Base-by-base conservation (phyloP, 2,113 vertebrate species). In the Vidua macroura region DNA sequence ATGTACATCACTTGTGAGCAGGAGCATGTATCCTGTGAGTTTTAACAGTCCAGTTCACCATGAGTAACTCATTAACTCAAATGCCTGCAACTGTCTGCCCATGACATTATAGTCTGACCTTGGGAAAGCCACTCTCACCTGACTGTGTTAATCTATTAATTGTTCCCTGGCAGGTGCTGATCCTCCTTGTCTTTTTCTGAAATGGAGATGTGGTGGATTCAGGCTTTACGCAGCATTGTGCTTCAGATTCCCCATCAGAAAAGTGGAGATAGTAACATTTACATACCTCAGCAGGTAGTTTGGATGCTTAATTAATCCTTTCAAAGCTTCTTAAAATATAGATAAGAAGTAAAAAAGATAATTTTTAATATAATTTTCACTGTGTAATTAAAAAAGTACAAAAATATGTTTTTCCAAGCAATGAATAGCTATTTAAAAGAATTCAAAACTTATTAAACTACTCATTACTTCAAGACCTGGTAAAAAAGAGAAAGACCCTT, bases 251-350 rank as follows among this genome's bases (percentile, higher is more conserved):
- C 25, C 52, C 66, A 49, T 53, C 87, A 93, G 77, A 91, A 95
- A 83, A 94, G 33, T 6, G 1, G 43, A 86, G 75, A 95, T 59
- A 92, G 74, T 43, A 89, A 87, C 66, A 75, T 88, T 91, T 87
- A 94, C 86, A 53, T 92, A 87, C 44, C 67, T 95, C 91, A 79
- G 78, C 69, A 92, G 78, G 72, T 86, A 76, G 35, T 86, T 81
- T 83, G 69, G 69, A 93, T 84, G 81, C 39, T 92, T 96, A 93
- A 95, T 92, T 95, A 96, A 93, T 95, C 43, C 72, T 95, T 93
- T 46, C 68, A 93, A 96, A 94, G 80, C 88, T 81, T 73, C 87
- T 77, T 92, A 94, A 90, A 91, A 69, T 56, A 60, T 15, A 95
- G 85, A 93, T 79, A 90, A 93, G 80, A 87, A 91, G 46, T 55